Conservation (phyloP, 2,888 invertebrate species). For the Oasisia sp. region DNA sequence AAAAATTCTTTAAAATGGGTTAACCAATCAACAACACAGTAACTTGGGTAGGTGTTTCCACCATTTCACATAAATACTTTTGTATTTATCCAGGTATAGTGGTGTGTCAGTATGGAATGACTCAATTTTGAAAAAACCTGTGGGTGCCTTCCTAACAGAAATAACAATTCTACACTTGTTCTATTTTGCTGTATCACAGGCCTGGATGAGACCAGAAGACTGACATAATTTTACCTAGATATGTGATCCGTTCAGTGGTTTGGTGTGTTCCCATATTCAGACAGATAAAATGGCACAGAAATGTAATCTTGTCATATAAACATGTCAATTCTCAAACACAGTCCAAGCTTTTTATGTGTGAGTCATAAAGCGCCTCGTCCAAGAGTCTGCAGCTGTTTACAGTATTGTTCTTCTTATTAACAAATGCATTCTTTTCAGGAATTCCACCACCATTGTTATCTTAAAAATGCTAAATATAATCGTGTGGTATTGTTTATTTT, state of each 20-base stretch:
- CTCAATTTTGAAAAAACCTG: no score
- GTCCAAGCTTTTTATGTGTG: not conserved
- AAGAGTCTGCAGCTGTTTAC: not conserved
- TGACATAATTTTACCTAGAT: not conserved
- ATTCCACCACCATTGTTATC: not conserved
- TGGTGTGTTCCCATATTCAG: not conserved
- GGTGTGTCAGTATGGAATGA: no score
- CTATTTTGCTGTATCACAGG: not conserved
- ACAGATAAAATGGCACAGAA: not conserved
- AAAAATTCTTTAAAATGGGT: no score
- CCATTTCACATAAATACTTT: no score
- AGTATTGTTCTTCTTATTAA: not conserved
- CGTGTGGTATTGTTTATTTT: not conserved
- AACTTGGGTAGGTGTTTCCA: no score
- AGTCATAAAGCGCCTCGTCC: not conserved
- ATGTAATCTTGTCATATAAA: not conserved
- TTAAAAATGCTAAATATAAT: not conserved
- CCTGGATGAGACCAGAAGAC: not conserved
- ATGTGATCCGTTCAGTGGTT: not conserved
- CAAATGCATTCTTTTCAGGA: not conserved
- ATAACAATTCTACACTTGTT: not conserved
- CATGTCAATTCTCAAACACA: not conserved
- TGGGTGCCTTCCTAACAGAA: no score
- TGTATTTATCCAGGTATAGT: no score
- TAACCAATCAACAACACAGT: no score